These are phyloP conservation scores for Margaritifera margaritifera DNA, from an alignment of 2,888 invertebrate genomes.

Conservation along the genomic window DNA sequence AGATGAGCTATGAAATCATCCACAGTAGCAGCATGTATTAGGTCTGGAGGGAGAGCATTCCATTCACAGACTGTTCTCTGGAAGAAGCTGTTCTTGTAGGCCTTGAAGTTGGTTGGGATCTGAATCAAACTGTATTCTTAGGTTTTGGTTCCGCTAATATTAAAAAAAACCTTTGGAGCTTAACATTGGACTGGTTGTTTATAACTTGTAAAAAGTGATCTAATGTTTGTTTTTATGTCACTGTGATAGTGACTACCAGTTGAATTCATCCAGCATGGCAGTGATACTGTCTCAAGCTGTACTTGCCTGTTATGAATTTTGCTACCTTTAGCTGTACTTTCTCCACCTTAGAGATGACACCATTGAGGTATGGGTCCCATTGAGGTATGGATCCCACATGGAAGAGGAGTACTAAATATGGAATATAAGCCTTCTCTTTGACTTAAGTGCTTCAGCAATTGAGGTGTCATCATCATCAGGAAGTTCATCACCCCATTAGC, in stretches of 20 bases:
- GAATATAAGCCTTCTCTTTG: neutral
- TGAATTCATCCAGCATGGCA: slow-evolving; percentile 2
- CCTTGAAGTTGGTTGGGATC: slow-evolving; percentile 4
- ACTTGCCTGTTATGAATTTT: neutral
- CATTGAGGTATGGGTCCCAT: neutral
- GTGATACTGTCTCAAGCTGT: too few species aligned
- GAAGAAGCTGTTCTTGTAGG: slow-evolving; percentile 5
- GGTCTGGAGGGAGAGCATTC: slow-evolving; percentile 3
- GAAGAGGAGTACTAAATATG: slow-evolving; percentile 2
- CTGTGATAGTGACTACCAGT: slow-evolving; percentile 2
- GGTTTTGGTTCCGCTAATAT: slow-evolving; percentile 1
- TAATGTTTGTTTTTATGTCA: neutral
- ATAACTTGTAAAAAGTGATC: slow-evolving; percentile 1
- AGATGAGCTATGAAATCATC: too few species aligned
- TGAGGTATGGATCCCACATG: neutral
- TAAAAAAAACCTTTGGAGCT: neutral
- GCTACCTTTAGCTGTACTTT: neutral
- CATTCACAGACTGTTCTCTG: slow-evolving; percentile 7
- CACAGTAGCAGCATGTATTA: slow-evolving; percentile 10
- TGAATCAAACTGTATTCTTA: slow-evolving; percentile 4
- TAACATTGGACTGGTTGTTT: neutral
- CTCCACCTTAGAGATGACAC: neutral
- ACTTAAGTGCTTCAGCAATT: slow-evolving; percentile 2
- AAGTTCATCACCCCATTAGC: too few species aligned
- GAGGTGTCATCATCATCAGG: slow-evolving; percentile 6